Evolutionary conservation across 2,113 vertebrate species (phyloP), one percentile per base, ranked within the genome.

Genomic region (Bettongia penicillata): DNA sequence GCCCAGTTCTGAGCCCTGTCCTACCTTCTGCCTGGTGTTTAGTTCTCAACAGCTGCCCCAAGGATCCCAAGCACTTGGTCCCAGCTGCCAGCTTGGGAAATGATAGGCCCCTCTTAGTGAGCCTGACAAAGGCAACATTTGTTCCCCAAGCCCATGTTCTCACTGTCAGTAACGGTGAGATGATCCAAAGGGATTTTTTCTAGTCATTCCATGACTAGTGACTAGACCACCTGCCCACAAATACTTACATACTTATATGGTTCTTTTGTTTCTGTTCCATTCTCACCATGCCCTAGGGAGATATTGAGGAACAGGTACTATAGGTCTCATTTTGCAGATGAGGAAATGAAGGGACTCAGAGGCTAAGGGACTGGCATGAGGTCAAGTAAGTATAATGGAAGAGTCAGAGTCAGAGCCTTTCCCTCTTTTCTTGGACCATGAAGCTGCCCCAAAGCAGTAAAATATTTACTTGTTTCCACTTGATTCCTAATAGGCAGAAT

Each of bases 81-180:
- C 97, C 97, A 97, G 98, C 97, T 98, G 97, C 97, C 96, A 95
- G 96, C 61, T 95, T 97, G 68, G 96, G 94, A 90, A 96, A 98
- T 92, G 96, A 96, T 93, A 97, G 96, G 96, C 95, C 96, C 96
- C 96, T 95, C 68, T 92, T 94, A 95, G 55, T 93, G 91, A 97
- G 95, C 91, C 51, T 96, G 96, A 98, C 98, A 98, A 98, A 97
- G 96, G 90, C 91, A 96, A 89, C 93, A 96, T 96, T 98, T 98
- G 96, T 98, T 98, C 57, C 91, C 91, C 49, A 95, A 53, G 93
- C 94, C 48, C 91, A 91, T 89, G 93, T 96, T 97, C 84, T 98
- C 91, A 94, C 57, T 94, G 93, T 96, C 95, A 97, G 95, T 93
- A 95, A 91, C 95, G 96, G 96, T 96, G 92, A 97, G 95, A 97